Evolutionary conservation across 2,113 vertebrate species (phyloP).

Genomic region (Engystomops pustulosus): DNA sequence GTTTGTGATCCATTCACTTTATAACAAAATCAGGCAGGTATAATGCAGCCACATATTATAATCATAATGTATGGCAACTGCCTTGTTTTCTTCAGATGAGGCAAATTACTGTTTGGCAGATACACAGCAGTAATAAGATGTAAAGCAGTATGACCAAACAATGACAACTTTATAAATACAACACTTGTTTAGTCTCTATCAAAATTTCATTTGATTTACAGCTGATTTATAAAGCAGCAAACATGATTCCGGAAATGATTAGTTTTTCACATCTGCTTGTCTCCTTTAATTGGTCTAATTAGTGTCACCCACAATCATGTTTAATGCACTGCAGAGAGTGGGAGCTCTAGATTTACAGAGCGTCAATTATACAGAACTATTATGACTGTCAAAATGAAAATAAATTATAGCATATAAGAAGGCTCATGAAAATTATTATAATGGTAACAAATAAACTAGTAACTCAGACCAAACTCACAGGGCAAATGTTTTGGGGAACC

Average conservation of each 20-base stretch:
- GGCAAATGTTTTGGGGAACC: neutral
- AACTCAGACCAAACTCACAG: neutral
- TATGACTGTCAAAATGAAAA: slow-evolving; percentile 82
- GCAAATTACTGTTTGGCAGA: neutral
- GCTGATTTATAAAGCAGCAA: slow-evolving; percentile 70
- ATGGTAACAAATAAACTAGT: neutral
- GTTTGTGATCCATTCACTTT: neutral
- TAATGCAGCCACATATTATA: neutral
- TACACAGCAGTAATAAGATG: neutral
- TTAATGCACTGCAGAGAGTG: slow-evolving; percentile 74
- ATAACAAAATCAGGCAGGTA: neutral
- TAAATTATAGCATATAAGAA: slow-evolving; percentile 80
- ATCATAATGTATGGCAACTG: neutral
- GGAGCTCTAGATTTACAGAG: slow-evolving; percentile 80
- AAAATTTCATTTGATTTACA: slow-evolving; percentile 71
- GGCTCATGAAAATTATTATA: neutral
- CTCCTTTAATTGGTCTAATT: slow-evolving; percentile 83
- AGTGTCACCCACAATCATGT: slow-evolving; percentile 77
- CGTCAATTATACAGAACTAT: slow-evolving; percentile 82
- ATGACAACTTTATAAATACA: slow-evolving; percentile 67
- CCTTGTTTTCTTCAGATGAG: neutral
- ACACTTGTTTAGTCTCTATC: slow-evolving; percentile 75
- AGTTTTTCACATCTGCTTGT: slow-evolving; percentile 82
- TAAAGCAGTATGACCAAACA: neutral
- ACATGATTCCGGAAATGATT: slow-evolving; percentile 78